phyloP scores from a whole-genome alignment of 2,888 invertebrate genomes.

The Synanthedon vespiformis region DNA sequence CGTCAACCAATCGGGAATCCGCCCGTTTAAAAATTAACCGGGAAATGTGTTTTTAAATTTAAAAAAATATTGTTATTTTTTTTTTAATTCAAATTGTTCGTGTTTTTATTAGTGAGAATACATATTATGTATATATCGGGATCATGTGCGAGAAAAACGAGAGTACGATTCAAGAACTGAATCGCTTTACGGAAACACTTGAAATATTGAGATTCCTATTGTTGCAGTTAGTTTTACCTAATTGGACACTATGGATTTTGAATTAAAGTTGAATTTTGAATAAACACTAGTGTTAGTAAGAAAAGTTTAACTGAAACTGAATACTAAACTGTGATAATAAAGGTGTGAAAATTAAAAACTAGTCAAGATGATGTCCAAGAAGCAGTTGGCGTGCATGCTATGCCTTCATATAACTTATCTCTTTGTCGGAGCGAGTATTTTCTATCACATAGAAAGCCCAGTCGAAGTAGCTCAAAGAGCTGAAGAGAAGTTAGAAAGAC shows the following conservation, averaged over 20 bases:
- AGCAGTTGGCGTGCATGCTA: slow-evolving; percentile 81
- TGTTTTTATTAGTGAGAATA: neutral
- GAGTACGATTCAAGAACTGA: slow-evolving; percentile 17
- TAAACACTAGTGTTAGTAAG: too few relatives aligned
- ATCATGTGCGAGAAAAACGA: slow-evolving; percentile 32
- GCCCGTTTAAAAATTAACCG: neutral
- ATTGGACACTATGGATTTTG: slow-evolving; percentile 41
- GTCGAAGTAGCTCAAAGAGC: slow-evolving; percentile 74
- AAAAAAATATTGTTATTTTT: neutral
- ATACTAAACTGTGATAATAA: slow-evolving; percentile 10
- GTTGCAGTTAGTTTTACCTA: slow-evolving; percentile 20
- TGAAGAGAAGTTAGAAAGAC: slow-evolving; percentile 72
- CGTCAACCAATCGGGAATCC: slow-evolving; percentile 44
- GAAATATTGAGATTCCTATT: slow-evolving; percentile 24
- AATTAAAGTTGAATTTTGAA: slow-evolving; percentile 6
- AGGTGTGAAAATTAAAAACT: slow-evolving; percentile 19
- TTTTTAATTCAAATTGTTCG: neutral
- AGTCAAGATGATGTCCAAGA: slow-evolving; percentile 81
- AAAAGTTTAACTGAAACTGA: slow-evolving; percentile 1
- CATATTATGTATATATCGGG: slow-evolving; percentile 21
- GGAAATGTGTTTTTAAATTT: neutral
- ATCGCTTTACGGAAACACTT: slow-evolving; percentile 24
- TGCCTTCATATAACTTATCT: slow-evolving; percentile 81
- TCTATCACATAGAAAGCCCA: slow-evolving; percentile 83
- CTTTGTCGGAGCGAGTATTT: slow-evolving; percentile 86